A percentile compares a stretch with the other conserved stretches of the same genome.
phyloP scores from a whole-genome alignment of 2,797 vertebrate genomes.

The Ceryle rudis region DNA sequence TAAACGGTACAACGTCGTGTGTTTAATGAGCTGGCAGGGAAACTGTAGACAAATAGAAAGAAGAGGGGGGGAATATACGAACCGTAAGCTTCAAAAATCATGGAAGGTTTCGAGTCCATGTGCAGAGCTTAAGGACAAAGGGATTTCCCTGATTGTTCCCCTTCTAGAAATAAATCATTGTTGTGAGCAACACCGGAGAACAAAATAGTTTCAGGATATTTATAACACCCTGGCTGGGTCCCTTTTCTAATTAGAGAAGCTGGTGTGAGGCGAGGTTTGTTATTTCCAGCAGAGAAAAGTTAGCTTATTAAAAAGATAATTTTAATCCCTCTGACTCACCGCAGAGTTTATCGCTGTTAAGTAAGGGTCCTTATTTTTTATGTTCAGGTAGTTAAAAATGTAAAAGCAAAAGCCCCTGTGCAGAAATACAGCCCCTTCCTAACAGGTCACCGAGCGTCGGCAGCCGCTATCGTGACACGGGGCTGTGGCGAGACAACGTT shows the following conservation, averaged over 20 bases:
- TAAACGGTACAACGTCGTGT: rapidly evolving
- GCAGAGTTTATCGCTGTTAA: background rate
- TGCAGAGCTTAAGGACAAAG: background rate
- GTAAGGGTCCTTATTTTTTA: background rate
- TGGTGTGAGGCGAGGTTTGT: background rate
- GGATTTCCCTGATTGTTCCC: conserved; percentile 11
- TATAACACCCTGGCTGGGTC: conserved; percentile 12
- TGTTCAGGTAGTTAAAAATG: background rate
- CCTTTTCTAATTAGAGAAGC: conserved; percentile 15
- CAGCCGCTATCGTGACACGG: background rate
- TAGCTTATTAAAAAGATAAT: background rate
- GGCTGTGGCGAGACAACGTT: rapidly evolving
- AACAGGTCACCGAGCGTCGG: rapidly evolving
- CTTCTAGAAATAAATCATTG: conserved; percentile 16
- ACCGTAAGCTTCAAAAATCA: background rate
- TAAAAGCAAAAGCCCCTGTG: background rate
- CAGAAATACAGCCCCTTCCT: background rate
- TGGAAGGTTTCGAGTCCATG: background rate
- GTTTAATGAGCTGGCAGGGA: background rate
- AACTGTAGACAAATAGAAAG: background rate
- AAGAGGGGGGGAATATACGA: background rate
- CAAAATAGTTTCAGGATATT: background rate
- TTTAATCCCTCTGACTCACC: background rate
- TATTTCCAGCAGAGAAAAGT: background rate
- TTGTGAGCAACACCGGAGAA: background rate